Conservation (phyloP, 1,140 invertebrate genomes). For the Popillia japonica region DNA sequence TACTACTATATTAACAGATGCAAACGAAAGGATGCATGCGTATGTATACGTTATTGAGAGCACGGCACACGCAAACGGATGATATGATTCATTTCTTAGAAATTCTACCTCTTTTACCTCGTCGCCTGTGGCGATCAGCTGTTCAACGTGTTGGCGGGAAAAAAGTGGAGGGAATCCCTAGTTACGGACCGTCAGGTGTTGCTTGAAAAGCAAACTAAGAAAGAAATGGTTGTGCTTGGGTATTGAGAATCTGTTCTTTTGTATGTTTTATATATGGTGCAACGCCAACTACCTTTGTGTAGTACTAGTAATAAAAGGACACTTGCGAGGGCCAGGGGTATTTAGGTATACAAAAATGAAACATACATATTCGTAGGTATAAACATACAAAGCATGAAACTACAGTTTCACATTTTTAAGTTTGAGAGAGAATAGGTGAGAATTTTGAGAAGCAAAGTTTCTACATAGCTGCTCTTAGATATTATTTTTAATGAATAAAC, state of each 20-base stretch:
- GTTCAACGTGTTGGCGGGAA: slow-evolving; percentile 19
- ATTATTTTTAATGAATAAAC: too few relatives aligned
- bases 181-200: slow-evolving; percentile 21
- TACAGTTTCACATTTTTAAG: too few relatives aligned
- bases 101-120: slow-evolving; percentile 27
- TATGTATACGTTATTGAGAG: too few relatives aligned
- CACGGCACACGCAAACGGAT: too few relatives aligned
- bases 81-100: slow-evolving; percentile 24
- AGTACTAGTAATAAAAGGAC: not conserved
- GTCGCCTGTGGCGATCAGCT: slow-evolving; percentile 3
- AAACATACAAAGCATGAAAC: too few relatives aligned
- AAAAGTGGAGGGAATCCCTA: slow-evolving; percentile 28
- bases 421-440: too few relatives aligned
- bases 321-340: not conserved
- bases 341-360: not conserved
- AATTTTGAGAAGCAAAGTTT: too few relatives aligned
- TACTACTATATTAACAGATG: too few relatives aligned
- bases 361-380: not conserved
- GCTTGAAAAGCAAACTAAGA: not conserved
- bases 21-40: too few relatives aligned
- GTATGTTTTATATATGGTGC: slow-evolving; percentile 7
- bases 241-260: slow-evolving; percentile 19
- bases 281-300: slow-evolving; percentile 1
- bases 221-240: not conserved
- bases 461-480: too few relatives aligned